These are phyloP conservation scores for Xenopus tropicalis DNA, from an alignment of 2,113 vertebrate genomes.

Conservation along the genomic window UCB_Xtro_10.0 CM004444.2:43110501-43111000, in stretches of 20 bases:
- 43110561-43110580: too few relatives aligned
- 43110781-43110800: not conserved
- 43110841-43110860: slow-evolving; percentile 17
- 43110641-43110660: too few relatives aligned
- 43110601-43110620: too few relatives aligned
- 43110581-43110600: too few relatives aligned
- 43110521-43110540: too few relatives aligned
- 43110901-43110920: not conserved
- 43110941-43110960: too few relatives aligned
- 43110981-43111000: too few relatives aligned
- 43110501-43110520: too few relatives aligned
- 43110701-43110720: not conserved
- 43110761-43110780: slow-evolving; percentile 29
- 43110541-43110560: too few relatives aligned
- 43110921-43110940: too few relatives aligned
- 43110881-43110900: slow-evolving; percentile 14
- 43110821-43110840: slow-evolving; percentile 26
- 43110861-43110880: not conserved
- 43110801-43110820: slow-evolving; percentile 17
- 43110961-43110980: too few relatives aligned
- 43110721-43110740: not conserved
- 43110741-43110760: slow-evolving; percentile 1
- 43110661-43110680: not conserved
- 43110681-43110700: not conserved
- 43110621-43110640: too few relatives aligned